Evolutionary conservation across 1,140 invertebrate genomes (phyloP).

Genomic region (Zaprionus lachaisei): DNA sequence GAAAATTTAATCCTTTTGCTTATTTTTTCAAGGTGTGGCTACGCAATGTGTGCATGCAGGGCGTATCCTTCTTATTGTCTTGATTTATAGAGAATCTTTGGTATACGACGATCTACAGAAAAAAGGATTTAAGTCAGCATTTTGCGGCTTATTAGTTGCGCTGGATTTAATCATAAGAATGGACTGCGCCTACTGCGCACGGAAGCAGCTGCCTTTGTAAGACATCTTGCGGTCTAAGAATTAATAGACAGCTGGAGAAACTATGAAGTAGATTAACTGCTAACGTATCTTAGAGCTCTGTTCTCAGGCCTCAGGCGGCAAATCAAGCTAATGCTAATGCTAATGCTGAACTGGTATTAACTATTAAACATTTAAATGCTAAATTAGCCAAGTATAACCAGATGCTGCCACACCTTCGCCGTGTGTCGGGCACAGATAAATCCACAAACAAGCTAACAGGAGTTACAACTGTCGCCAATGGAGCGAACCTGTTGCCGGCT

Average conservation of each 20-base stretch:
- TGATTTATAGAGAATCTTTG: conserved; percentile 69
- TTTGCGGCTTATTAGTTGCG: conserved; percentile 78
- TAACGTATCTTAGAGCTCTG: neutral
- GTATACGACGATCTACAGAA: conserved; percentile 25
- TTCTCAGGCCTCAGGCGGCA: neutral
- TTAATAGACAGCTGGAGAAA: conserved; percentile 16
- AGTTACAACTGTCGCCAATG: conserved; percentile 48
- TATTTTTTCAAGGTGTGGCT: conserved; percentile 82
- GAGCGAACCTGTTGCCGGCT: conserved; percentile 62
- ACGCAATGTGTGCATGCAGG: conserved; percentile 55
- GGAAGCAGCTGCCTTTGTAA: conserved; percentile 68
- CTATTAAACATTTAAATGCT: conserved; percentile 29
- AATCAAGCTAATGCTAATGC: conserved; percentile 18
- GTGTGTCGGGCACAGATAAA: neutral
- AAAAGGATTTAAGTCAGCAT: conserved; percentile 74
- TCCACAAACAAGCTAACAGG: conserved; percentile 20
- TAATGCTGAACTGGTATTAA: neutral
- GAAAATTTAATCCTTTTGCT: conserved; percentile 78
- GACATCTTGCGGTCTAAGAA: conserved; percentile 12
- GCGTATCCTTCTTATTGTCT: conserved; percentile 57
- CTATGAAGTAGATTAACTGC: neutral
- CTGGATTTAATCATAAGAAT: conserved; percentile 75
- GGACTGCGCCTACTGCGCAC: conserved; percentile 38
- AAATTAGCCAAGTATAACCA: conserved; percentile 15
- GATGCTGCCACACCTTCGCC: conserved; percentile 37